Evolutionary conservation across 2,797 vertebrate genomes (phyloP).

Genomic region (Siniperca scherzeri): DNA sequence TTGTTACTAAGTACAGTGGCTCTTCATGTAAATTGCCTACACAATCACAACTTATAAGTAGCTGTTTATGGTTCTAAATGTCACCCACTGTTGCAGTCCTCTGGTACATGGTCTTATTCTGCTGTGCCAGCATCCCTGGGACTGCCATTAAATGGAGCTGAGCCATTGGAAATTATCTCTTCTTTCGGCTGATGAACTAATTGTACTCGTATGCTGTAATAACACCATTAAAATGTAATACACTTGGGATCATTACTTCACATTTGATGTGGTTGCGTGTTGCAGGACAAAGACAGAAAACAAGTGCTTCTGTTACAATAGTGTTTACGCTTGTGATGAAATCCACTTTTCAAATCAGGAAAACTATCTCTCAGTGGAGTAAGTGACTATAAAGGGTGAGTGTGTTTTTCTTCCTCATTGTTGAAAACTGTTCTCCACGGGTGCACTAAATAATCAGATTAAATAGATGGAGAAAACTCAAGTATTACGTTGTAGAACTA

Average conservation of each 20-base stretch:
- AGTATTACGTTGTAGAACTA: slow-evolving; percentile 37
- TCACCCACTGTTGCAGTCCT: slow-evolving; percentile 53
- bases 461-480: slow-evolving; percentile 38
- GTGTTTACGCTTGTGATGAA: slow-evolving; percentile 37
- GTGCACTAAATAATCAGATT: slow-evolving; percentile 57
- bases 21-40: slow-evolving; percentile 60
- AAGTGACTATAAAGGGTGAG: slow-evolving; percentile 20
- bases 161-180: slow-evolving; percentile 74
- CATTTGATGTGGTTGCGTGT: slow-evolving; percentile 64
- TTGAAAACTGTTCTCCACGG: slow-evolving; percentile 43
- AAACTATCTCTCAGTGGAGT: slow-evolving; percentile 31
- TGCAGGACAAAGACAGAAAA: slow-evolving; percentile 57
- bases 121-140: slow-evolving; percentile 69
- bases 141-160: slow-evolving; percentile 72
- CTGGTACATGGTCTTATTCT: slow-evolving; percentile 48
- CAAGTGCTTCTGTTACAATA: slow-evolving; percentile 32
- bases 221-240: slow-evolving; percentile 81
- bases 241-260: slow-evolving; percentile 76
- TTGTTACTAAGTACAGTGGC: slow-evolving; percentile 16
- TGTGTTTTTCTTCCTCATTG: slow-evolving; percentile 38
- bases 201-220: slow-evolving; percentile 78
- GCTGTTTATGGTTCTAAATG: slow-evolving; percentile 72
- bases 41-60: slow-evolving; percentile 60
- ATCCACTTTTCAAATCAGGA: slow-evolving; percentile 53
- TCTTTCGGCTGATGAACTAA: slow-evolving; percentile 80